Conservation (phyloP, 1,140 invertebrate species). For the Drosophila mauritiana region DNA sequence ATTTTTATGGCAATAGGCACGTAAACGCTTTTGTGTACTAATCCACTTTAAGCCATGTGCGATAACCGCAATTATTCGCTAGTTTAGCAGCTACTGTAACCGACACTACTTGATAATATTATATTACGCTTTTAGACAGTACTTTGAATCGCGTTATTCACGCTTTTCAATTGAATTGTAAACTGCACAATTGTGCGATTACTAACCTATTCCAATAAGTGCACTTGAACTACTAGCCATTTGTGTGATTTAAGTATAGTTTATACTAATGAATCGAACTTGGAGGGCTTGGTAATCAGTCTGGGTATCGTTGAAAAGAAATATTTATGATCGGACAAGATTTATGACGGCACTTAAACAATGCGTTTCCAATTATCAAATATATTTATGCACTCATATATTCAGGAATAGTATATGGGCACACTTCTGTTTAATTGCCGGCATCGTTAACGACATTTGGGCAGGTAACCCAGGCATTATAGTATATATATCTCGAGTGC, state of each 20-base stretch:
- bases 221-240: constrained; percentile 13
- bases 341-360: constrained; percentile 55
- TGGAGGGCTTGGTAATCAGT: constrained; percentile 14
- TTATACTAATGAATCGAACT: constrained; percentile 1
- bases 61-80: constrained; percentile 23
- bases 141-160: constrained; percentile 6
- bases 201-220: constrained; percentile 44
- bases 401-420: constrained; percentile 50
- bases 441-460: constrained; percentile 4
- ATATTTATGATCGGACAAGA: constrained; percentile 29
- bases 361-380: constrained; percentile 66
- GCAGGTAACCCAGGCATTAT: neutral
- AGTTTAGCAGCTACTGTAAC: constrained; percentile 22
- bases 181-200: constrained; percentile 5
- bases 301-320: constrained; percentile 21
- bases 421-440: constrained; percentile 54
- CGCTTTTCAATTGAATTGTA: constrained; percentile 1
- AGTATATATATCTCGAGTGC: constrained; percentile 40
- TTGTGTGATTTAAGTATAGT: constrained; percentile 12
- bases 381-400: constrained; percentile 54
- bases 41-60: constrained; percentile 12
- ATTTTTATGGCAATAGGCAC: constrained; percentile 17
- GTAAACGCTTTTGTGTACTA: constrained; percentile 5
- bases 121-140: neutral
- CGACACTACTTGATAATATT: constrained; percentile 1